phyloP scores from a whole-genome alignment of 2,888 invertebrate genomes.

The Sacculina carcini region DNA sequence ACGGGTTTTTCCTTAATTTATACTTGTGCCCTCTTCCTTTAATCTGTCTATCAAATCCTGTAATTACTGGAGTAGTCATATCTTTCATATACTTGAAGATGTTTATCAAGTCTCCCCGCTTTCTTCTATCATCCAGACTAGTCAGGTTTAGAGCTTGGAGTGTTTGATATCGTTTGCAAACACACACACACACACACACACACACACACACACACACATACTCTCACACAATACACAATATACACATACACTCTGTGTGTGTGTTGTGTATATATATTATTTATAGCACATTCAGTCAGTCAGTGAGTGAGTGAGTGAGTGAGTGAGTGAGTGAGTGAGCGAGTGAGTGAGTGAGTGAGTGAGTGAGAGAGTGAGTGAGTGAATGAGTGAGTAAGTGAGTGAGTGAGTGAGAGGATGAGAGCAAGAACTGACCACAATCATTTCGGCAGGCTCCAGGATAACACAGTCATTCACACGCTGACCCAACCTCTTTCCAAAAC shows the following conservation, averaged over 20 bases:
- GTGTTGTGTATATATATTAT: not conserved
- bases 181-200: not conserved
- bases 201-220: not conserved
- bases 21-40: too few species aligned
- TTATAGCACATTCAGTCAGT: not conserved
- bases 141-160: too few species aligned
- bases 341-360: not conserved
- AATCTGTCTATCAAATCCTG: too few species aligned
- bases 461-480: conserved; percentile 55
- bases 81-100: too few species aligned
- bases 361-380: not conserved
- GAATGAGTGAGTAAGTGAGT: too few species aligned
- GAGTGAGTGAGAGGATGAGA: too few species aligned
- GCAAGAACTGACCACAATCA: conserved; percentile 49
- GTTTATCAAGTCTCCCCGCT: too few species aligned
- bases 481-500: conserved; percentile 54
- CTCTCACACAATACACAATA: not conserved
- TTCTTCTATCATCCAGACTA: too few species aligned
- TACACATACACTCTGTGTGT: not conserved
- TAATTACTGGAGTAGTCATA: too few species aligned
- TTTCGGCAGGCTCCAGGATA: conserved; percentile 57
- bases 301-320: conserved; percentile 4
- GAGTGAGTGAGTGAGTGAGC: too few species aligned
- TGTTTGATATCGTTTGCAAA: too few species aligned
- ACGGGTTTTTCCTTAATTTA: too few species aligned